Evolutionary conservation across 2,888 invertebrate genomes (phyloP).

Genomic region (Cacoxenus indagator): DNA sequence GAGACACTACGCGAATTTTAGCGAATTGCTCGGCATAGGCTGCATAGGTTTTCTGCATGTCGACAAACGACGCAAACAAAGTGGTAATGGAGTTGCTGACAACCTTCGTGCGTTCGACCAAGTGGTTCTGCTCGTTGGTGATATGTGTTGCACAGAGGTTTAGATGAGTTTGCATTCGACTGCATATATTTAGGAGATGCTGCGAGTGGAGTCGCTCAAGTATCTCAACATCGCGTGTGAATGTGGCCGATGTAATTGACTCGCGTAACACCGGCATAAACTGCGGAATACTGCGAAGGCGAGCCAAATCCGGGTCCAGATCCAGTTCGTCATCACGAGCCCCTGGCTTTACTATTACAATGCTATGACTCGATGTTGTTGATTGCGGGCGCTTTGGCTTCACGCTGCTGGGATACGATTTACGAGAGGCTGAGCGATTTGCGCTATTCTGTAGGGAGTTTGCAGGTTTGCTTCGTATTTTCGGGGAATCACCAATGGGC

Average conservation of each 20-base stretch:
- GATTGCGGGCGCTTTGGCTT: slow-evolving; percentile 71
- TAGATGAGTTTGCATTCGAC: slow-evolving; percentile 87
- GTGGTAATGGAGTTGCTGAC: slow-evolving; percentile 79
- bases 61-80: slow-evolving; percentile 79
- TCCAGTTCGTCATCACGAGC: slow-evolving; percentile 75
- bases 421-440: slow-evolving; percentile 55
- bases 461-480: slow-evolving; percentile 75
- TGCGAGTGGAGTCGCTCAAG: slow-evolving; percentile 78
- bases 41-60: slow-evolving; percentile 86
- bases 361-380: slow-evolving; percentile 76
- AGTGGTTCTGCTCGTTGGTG: slow-evolving; percentile 82
- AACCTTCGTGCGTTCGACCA: slow-evolving; percentile 83
- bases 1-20: slow-evolving; percentile 85
- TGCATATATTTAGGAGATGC: slow-evolving; percentile 81
- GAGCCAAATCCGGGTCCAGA: slow-evolving; percentile 75
- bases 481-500: slow-evolving; percentile 92
- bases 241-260: slow-evolving; percentile 81
- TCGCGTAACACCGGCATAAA: slow-evolving; percentile 94
- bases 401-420: slow-evolving; percentile 58
- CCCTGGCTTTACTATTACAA: slow-evolving; percentile 86
- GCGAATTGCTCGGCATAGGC: slow-evolving; percentile 88
- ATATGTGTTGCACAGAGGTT: slow-evolving; percentile 86
- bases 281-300: slow-evolving; percentile 83
- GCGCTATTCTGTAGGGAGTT: slow-evolving; percentile 50
- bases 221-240: slow-evolving; percentile 86